Percentiles rank a stretch among this genome's conserved stretches.
Evolutionary conservation across 2,888 invertebrate species (phyloP).

Genomic region (Ormyrus nitidulus): DNA sequence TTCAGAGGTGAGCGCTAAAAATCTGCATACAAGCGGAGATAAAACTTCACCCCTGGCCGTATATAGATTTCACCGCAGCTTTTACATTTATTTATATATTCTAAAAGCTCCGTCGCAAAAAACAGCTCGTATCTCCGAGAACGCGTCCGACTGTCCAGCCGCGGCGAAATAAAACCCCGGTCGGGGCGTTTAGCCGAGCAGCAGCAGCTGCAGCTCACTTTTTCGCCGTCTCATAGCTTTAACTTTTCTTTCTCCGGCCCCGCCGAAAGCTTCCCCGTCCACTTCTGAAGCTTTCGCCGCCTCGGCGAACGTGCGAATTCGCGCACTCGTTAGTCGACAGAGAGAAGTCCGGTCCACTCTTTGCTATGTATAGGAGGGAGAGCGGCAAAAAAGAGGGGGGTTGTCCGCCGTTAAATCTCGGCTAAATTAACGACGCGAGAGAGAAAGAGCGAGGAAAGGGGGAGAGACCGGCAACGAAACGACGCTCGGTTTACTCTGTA

Average conservation of each 20-base stretch:
- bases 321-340: constrained; percentile 33
- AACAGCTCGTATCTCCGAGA: too few species aligned
- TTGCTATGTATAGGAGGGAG: neutral
- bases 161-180: too few species aligned
- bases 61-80: neutral
- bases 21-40: too few species aligned
- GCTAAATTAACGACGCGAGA: constrained; percentile 5
- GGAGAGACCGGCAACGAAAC: too few species aligned
- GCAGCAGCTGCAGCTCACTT: neutral
- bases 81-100: neutral
- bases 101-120: too few species aligned
- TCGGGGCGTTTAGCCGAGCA: too few species aligned
- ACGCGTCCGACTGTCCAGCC: too few species aligned
- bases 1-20: too few species aligned
- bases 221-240: neutral
- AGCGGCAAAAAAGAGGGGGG: too few species aligned
- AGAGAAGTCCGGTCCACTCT: neutral
- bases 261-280: neutral
- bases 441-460: neutral
- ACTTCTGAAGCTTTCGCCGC: constrained; percentile 11
- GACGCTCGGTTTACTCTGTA: too few species aligned
- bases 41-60: too few species aligned
- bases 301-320: neutral
- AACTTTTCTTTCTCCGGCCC: too few species aligned
- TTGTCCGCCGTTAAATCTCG: constrained; percentile 3